These are phyloP conservation scores for Sclerodermus sp. DNA, from an alignment of 2,888 invertebrate genomes.

Conservation along the genomic window DNA sequence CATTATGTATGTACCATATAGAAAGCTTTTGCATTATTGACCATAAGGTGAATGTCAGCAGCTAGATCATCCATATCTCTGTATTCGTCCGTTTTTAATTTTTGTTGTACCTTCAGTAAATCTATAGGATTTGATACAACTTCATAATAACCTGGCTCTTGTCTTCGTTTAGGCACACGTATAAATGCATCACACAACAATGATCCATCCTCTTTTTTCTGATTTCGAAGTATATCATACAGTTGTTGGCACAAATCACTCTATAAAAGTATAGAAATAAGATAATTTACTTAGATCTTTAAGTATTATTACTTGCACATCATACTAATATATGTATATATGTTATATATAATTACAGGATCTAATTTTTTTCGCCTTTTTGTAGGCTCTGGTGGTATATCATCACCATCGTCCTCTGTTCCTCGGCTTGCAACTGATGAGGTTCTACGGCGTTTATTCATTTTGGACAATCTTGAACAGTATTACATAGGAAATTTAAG, in stretches of 20 bases:
- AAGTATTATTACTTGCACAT: too few relatives aligned
- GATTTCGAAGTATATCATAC: conserved; percentile 87
- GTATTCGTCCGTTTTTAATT: conserved; percentile 95
- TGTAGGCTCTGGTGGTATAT: conserved; percentile 60
- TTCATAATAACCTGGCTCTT: conserved; percentile 88
- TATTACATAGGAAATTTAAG: conserved; percentile 1
- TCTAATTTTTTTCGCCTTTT: conserved; percentile 73
- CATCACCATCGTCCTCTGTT: conserved; percentile 73
- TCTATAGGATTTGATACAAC: conserved; percentile 95
- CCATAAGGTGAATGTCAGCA: conserved; percentile 85
- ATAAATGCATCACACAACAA: conserved; percentile 93
- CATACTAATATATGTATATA: too few relatives aligned
- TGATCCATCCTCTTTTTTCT: conserved; percentile 89
- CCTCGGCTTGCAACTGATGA: conserved; percentile 81
- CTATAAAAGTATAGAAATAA: conserved; percentile 52
- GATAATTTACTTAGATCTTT: too few relatives aligned
- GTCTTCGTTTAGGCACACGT: conserved; percentile 89
- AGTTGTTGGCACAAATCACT: conserved; percentile 87
- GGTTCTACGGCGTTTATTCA: conserved; percentile 81
- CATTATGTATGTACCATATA: conserved; percentile 67
- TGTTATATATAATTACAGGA: conserved; percentile 63
- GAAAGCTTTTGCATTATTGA: conserved; percentile 93
- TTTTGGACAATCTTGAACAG: conserved; percentile 45
- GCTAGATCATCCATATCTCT: conserved; percentile 90
- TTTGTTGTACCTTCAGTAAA: conserved; percentile 91